Evolutionary conservation across 2,888 invertebrate species (phyloP).

Genomic region (Hydropsyche betteni): DNA sequence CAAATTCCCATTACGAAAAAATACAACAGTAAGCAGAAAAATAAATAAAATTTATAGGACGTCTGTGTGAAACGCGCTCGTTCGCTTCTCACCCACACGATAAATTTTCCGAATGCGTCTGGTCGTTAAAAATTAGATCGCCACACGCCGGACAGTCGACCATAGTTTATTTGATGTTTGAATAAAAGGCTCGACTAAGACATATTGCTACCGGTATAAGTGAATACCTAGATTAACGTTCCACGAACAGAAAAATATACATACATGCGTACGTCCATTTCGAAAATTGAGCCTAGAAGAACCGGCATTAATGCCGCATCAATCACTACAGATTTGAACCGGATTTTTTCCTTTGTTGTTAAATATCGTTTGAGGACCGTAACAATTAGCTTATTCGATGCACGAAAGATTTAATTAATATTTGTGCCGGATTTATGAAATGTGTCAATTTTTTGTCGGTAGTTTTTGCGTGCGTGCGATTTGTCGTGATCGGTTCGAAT

Average conservation of each 20-base stretch:
- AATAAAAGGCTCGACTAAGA: constrained; percentile 34
- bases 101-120: constrained; percentile 33
- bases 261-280: neutral
- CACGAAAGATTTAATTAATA: no score
- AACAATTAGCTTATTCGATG: no score
- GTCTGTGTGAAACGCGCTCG: constrained; percentile 20
- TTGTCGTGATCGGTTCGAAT: no score
- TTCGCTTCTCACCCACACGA: neutral
- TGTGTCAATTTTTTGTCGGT: no score
- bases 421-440: no score
- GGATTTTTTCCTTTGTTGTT: no score
- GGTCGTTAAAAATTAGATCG: constrained; percentile 38
- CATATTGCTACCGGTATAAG: constrained; percentile 23
- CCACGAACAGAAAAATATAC: neutral
- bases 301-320: constrained; percentile 24
- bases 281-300: neutral
- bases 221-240: constrained; percentile 2
- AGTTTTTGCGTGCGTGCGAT: no score
- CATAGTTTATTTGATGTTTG: constrained; percentile 26
- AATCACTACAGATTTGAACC: neutral
- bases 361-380: no score
- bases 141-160: constrained; percentile 15
- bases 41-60: neutral
- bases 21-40: neutral
- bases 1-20: no score